Base-by-base conservation (phyloP, 2,797 vertebrate genomes). In the Mycteria americana region DNA sequence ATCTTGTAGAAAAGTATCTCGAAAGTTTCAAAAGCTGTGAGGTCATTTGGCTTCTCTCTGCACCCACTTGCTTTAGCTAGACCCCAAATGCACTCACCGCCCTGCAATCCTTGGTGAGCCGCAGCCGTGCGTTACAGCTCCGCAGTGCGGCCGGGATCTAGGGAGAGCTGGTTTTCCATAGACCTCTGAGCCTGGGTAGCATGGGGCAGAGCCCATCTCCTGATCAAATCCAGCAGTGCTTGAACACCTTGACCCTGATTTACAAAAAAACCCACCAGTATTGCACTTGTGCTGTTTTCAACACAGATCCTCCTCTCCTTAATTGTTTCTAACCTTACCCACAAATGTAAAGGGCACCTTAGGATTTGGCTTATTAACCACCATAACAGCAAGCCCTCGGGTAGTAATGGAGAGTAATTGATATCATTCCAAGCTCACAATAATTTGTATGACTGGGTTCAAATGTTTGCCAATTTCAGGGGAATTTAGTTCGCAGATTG, bases 311-410 rank as follows among this genome's bases (percentile, higher is more conserved):
- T 88, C 60, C 3, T 2, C 37, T 93, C 91, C 78, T 89, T 93
- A 92, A 91, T 92, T 97, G 90, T 78, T 89, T 93, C 85, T 88
- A 90, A 95, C 77, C 93, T 97, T 92, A 56, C 64, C 45, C 88
- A 80, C 70, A 64, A 82, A 96, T 46, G 56, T 59, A 94, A 91
- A 95, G 84, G 86, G 70, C 80, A 88, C 67, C 67, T 93, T 82
- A 92, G 74, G 85, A 87, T 92, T 90, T 93, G 93, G 59, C 68
- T 95, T 96, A 95, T 95, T 96, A 96, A 91, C 74, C 74, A 41
- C 88, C n/a, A 16, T 16, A n/a, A 13, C 81, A 92, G 84, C 56
- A 89, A 92, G 60, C 81, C 92, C 78, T 91, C 0, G 1, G 72
- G 81, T 91, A 57, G 78, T 80, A 94, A 95, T 72, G 85, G 75